Conservation (phyloP, 2,888 invertebrate genomes). For the Epistrophe grossulariae region DNA sequence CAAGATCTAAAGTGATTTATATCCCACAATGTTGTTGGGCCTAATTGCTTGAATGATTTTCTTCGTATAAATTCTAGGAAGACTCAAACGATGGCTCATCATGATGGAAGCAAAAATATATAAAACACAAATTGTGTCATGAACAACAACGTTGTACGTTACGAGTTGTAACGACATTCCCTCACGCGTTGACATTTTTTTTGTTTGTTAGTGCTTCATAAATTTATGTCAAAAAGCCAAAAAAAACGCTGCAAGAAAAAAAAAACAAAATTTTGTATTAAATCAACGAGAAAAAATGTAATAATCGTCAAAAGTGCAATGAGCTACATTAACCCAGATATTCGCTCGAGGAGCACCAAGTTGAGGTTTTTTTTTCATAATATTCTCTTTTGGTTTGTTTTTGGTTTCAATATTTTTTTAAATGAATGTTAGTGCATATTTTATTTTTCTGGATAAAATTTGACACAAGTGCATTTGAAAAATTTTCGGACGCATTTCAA, state of each 20-base stretch:
- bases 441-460: slow-evolving; percentile 33
- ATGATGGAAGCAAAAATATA: neutral
- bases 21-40: neutral
- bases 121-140: slow-evolving; percentile 18
- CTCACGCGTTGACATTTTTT: slow-evolving; percentile 24
- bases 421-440: neutral
- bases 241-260: neutral
- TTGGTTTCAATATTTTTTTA: slow-evolving; percentile 12
- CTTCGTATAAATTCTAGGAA: slow-evolving; percentile 3
- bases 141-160: slow-evolving; percentile 12
- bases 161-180: slow-evolving; percentile 31
- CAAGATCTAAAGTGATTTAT: slow-evolving; percentile 17
- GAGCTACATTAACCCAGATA: slow-evolving; percentile 48
- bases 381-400: neutral
- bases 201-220: neutral
- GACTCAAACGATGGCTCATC: slow-evolving; percentile 3
- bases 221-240: neutral
- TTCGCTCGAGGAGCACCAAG: neutral
- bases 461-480: slow-evolving; percentile 42
- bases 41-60: slow-evolving; percentile 29
- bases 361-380: neutral
- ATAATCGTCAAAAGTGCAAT: slow-evolving; percentile 25
- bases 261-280: neutral
- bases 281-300: neutral
- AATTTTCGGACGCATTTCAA: slow-evolving; percentile 21